Evolutionary conservation across 2,797 vertebrate genomes (phyloP).

Genomic region (Pipistrellus kuhlii): DNA sequence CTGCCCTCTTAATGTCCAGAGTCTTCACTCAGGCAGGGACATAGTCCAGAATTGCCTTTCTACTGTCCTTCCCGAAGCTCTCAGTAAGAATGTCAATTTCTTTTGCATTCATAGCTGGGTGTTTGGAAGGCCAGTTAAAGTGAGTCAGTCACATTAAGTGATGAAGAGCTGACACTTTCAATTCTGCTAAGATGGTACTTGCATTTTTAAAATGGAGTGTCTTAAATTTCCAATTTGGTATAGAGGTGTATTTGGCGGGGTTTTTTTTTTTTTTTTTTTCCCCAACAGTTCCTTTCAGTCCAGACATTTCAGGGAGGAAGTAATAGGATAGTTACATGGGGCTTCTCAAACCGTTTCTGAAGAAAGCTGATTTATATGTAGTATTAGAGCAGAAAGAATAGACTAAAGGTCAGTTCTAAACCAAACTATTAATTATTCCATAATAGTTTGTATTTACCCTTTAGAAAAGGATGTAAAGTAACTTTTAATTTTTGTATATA

Average conservation of each 20-base stretch:
- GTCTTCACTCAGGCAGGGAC: not conserved
- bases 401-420: slow-evolving; percentile 1
- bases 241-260: not conserved
- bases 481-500: slow-evolving; percentile 13
- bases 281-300: not conserved
- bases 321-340: not conserved
- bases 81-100: not conserved
- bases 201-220: slow-evolving; percentile 37
- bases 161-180: slow-evolving; percentile 15
- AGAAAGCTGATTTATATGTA: slow-evolving; percentile 23
- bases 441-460: not conserved
- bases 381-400: not conserved
- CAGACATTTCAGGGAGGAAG: not conserved
- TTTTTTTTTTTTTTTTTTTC: slow-evolving; percentile 51
- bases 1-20: not conserved
- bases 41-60: slow-evolving; percentile 42
- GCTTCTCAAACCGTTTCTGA: slow-evolving; percentile 36
- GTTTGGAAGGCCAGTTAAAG: slow-evolving; percentile 43
- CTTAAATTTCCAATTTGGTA: not conserved
- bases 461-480: slow-evolving; percentile 42
- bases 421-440: not conserved
- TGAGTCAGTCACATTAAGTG: not conserved
- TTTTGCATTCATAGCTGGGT: slow-evolving; percentile 36
- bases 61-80: not conserved
- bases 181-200: slow-evolving; percentile 36